A percentile compares a stretch with the other conserved stretches of the same genome.
Evolutionary conservation across 2,888 invertebrate species (phyloP).

Genomic region (Oxytorus armatus): DNA sequence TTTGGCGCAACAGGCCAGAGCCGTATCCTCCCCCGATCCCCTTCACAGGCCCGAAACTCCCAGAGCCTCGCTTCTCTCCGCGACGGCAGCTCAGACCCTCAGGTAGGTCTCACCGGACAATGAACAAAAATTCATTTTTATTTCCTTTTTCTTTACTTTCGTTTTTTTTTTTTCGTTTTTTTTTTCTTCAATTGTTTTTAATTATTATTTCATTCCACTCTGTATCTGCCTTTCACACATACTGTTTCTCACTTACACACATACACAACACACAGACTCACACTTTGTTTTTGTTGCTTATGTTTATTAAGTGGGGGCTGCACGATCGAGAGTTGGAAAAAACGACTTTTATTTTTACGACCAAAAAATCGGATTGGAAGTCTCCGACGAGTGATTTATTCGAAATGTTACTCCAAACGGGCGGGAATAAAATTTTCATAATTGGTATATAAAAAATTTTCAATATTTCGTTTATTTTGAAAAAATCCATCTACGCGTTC

Average conservation of each 20-base stretch:
- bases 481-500: too few relatives aligned
- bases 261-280: background rate
- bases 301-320: too few relatives aligned
- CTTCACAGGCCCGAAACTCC: constrained; percentile 83
- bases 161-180: constrained; percentile 49
- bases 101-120: constrained; percentile 80
- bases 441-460: too few relatives aligned
- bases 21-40: constrained; percentile 85
- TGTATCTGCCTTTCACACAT: constrained; percentile 8
- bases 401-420: too few relatives aligned
- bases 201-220: constrained; percentile 9
- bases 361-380: too few relatives aligned
- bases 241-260: constrained; percentile 13
- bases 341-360: too few relatives aligned
- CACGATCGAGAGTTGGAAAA: too few relatives aligned
- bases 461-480: too few relatives aligned
- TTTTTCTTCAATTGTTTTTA: constrained; percentile 69
- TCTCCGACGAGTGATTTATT: too few relatives aligned
- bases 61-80: constrained; percentile 81
- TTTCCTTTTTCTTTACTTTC: constrained; percentile 75
- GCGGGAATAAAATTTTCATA: too few relatives aligned
- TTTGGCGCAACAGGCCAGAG: constrained; percentile 82
- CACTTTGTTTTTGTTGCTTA: background rate
- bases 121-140: constrained; percentile 55
- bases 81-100: constrained; percentile 81